phyloP scores from a whole-genome alignment of 2,113 vertebrate species.

The Athene noctua region DNA sequence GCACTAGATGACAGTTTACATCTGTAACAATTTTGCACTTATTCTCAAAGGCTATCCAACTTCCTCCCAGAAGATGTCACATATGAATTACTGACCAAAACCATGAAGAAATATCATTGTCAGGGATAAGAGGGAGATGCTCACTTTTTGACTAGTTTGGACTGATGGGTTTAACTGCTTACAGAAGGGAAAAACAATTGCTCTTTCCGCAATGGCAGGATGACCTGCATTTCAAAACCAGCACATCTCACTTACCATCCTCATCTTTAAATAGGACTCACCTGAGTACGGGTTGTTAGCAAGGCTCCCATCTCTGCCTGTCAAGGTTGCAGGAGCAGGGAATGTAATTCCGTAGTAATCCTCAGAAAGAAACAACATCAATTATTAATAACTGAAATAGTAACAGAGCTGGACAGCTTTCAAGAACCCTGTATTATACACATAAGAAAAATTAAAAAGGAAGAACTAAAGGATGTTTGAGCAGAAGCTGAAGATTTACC shows the following conservation, averaged over 20 bases:
- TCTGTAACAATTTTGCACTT: neutral
- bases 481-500: neutral
- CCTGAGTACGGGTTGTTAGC: slow-evolving; percentile 96
- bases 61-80: neutral
- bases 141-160: neutral
- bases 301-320: slow-evolving; percentile 90
- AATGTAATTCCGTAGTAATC: slow-evolving; percentile 99
- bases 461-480: neutral
- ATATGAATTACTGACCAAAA: neutral
- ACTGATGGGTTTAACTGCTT: neutral
- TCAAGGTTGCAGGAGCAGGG: slow-evolving; percentile 89
- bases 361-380: slow-evolving; percentile 60
- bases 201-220: neutral
- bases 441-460: neutral
- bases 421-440: rapidly evolving
- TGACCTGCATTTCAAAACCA: neutral
- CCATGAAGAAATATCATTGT: neutral
- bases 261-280: slow-evolving; percentile 29
- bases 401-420: neutral
- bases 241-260: neutral
- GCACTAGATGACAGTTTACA: neutral
- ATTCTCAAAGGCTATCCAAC: neutral
- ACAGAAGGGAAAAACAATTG: neutral
- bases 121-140: neutral
- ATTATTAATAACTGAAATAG: neutral